phyloP scores from a whole-genome alignment of 1,140 invertebrate species.

The Bilobella aurantiaca region DNA sequence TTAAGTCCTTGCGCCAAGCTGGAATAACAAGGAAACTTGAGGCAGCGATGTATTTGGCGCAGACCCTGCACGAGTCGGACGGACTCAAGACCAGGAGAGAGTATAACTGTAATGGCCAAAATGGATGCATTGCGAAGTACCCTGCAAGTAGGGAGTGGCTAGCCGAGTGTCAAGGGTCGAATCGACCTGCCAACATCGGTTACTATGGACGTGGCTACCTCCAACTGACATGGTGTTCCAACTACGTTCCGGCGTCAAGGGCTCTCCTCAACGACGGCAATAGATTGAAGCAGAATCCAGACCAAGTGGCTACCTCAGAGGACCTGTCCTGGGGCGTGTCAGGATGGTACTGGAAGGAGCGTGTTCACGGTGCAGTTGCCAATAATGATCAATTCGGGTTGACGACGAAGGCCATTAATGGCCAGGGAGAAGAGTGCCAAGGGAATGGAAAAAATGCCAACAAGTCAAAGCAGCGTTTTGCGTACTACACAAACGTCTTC shows the following conservation, averaged over 20 bases:
- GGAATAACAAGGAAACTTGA: conserved; percentile 14
- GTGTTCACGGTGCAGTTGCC: conserved; percentile 19
- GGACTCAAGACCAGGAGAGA: conserved; percentile 7
- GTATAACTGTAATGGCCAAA: background rate
- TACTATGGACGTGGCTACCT: conserved; percentile 26
- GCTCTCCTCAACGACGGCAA: conserved; percentile 7
- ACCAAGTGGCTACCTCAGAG: conserved; percentile 22
- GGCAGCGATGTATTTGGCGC: conserved; percentile 19
- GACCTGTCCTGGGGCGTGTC: conserved; percentile 14
- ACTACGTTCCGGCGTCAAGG: conserved; percentile 15
- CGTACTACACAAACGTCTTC: conserved; percentile 15
- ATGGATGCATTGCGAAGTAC: background rate
- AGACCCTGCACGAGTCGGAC: conserved; percentile 21
- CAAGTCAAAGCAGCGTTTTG: conserved; percentile 12
- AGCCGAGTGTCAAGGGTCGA: background rate
- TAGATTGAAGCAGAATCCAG: conserved; percentile 12
- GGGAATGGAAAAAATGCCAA: background rate
- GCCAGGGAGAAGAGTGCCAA: conserved; percentile 16
- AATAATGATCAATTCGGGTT: conserved; percentile 21
- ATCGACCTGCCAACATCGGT: background rate
- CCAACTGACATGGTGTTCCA: conserved; percentile 25
- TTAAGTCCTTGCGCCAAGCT: background rate
- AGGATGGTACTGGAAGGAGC: conserved; percentile 20
- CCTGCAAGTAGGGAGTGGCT: background rate
- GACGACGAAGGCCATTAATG: conserved; percentile 25